A percentile compares a stretch with the other conserved stretches of the same genome.
These are phyloP conservation scores for Cisticola juncidis DNA, from an alignment of 2,113 vertebrate genomes.

Conservation along the genomic window DNA sequence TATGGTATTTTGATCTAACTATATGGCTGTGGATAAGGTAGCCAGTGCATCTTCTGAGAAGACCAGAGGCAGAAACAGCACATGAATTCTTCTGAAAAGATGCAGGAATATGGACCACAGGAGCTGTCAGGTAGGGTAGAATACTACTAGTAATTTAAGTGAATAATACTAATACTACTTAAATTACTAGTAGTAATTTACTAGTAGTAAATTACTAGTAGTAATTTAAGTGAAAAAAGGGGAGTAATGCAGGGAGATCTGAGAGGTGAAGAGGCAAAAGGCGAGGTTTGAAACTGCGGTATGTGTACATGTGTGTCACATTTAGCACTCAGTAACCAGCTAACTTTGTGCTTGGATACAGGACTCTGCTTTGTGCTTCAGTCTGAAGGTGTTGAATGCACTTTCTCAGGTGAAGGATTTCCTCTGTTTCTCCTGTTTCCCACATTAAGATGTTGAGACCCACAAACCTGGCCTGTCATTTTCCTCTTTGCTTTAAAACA, in stretches of 20 bases:
- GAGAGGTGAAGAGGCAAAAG: neutral
- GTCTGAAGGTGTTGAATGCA: neutral
- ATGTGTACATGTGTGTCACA: neutral
- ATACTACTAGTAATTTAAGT: neutral
- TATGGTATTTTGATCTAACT: neutral
- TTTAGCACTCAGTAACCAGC: neutral
- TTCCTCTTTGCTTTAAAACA: neutral
- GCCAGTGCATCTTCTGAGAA: neutral
- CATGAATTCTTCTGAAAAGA: neutral
- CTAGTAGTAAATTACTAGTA: too few relatives aligned
- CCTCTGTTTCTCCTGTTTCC: neutral
- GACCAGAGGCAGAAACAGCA: neutral
- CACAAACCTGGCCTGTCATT: neutral
- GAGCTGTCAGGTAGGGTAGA: neutral
- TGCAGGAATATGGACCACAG: neutral
- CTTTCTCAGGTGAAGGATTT: neutral
- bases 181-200: too few relatives aligned
- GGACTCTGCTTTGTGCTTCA: neutral
- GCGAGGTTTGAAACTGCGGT: neutral
- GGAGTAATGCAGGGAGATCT: neutral
- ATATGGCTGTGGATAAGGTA: accelerated
- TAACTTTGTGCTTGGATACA: neutral
- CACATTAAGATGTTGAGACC: neutral
- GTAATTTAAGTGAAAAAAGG: neutral
- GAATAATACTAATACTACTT: too few relatives aligned